Percentiles rank a stretch among this genome's conserved stretches.
phyloP scores from a whole-genome alignment of 2,113 vertebrate species.

The Barnardius zonarius region DNA sequence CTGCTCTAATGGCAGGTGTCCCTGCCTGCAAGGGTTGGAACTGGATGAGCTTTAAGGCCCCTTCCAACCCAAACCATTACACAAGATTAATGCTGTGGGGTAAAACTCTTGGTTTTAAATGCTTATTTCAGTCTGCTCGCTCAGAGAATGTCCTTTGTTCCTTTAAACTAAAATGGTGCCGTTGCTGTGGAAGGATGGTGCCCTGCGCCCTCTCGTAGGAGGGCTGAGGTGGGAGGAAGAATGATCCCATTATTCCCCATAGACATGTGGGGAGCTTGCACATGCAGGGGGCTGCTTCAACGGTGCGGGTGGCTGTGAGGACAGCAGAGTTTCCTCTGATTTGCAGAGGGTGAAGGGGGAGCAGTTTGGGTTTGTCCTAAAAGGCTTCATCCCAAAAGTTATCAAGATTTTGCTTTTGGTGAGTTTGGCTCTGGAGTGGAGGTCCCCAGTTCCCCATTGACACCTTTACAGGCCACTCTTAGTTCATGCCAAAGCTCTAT shows the following conservation, averaged over 20 bases:
- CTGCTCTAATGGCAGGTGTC: neutral
- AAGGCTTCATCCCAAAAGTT: neutral
- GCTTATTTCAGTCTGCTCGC: neutral
- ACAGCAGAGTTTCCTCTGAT: neutral
- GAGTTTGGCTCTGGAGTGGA: neutral
- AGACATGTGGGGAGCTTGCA: neutral
- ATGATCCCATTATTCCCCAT: constrained; percentile 22
- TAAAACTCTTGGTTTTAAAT: neutral
- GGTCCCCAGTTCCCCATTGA: neutral
- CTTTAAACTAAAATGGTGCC: neutral
- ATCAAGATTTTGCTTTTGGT: neutral
- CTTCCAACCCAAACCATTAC: neutral
- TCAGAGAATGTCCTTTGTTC: constrained; percentile 16
- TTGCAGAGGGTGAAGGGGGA: neutral
- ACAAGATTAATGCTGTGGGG: neutral
- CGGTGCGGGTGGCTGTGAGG: neutral
- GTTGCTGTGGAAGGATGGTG: neutral
- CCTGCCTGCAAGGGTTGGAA: neutral
- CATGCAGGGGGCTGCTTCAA: neutral
- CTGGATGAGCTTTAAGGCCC: neutral
- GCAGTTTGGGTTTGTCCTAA: neutral
- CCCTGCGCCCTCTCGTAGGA: neutral
- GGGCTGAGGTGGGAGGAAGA: constrained; percentile 50
- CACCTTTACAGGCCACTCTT: neutral
- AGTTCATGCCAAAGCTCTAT: neutral